Conservation (phyloP, 2,888 invertebrate species). For the Diarsia rubi region DNA sequence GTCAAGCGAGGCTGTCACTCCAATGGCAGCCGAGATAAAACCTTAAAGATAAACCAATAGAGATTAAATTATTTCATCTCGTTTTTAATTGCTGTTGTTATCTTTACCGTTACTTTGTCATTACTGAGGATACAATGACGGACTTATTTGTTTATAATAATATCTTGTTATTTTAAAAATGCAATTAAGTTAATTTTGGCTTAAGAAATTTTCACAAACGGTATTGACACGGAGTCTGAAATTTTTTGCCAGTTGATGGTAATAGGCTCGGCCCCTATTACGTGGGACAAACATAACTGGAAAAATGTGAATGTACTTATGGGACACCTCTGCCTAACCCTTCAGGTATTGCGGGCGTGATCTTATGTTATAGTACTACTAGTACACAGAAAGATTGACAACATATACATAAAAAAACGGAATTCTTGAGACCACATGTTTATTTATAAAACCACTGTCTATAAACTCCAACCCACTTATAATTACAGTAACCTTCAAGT, state of each 20-base stretch:
- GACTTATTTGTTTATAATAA: conserved; percentile 26
- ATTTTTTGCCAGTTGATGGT: too few species aligned
- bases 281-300: too few species aligned
- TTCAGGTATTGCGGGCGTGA: too few species aligned
- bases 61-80: conserved; percentile 64
- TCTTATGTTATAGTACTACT: too few species aligned
- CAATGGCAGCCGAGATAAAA: conserved; percentile 77
- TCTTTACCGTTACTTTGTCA: conserved; percentile 57
- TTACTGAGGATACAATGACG: conserved; percentile 37
- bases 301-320: too few species aligned
- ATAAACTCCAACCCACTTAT: conserved; percentile 41
- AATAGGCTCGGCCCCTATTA: too few species aligned
- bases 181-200: neutral
- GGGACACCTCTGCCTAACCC: too few species aligned
- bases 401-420: neutral
- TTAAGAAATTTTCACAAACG: neutral
- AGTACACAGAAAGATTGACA: neutral
- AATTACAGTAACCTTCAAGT: conserved; percentile 54
- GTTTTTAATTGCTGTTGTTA: conserved; percentile 59
- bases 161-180: conserved; percentile 6
- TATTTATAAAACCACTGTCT: conserved; percentile 29
- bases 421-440: neutral
- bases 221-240: too few species aligned
- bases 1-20: conserved; percentile 66
- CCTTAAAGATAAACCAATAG: conserved; percentile 68